Evolutionary conservation across 2,113 vertebrate species (phyloP).

Genomic region (Microcebus ravelobensis): DNA sequence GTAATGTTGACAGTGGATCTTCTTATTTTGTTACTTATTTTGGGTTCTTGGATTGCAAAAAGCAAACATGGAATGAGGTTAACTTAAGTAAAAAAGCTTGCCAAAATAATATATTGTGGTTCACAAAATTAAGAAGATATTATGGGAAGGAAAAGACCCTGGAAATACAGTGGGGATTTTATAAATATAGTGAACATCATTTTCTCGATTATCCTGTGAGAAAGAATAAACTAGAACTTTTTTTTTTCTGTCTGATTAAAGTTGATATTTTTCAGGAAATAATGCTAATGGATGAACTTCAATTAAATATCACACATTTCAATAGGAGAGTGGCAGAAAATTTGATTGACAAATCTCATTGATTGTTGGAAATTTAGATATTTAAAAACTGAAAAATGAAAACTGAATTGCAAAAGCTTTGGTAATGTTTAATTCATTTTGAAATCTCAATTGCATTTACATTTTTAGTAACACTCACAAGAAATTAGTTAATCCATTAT

Average conservation of each 20-base stretch:
- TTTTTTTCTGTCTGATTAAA: neutral
- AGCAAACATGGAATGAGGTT: neutral
- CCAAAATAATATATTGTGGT: neutral
- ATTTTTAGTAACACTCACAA: neutral
- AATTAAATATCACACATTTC: neutral
- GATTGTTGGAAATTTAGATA: neutral
- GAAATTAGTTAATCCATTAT: neutral
- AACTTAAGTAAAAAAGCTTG: neutral
- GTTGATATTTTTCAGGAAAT: neutral
- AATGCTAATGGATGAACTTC: neutral
- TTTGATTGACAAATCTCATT: neutral
- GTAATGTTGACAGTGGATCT: neutral
- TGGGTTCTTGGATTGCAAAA: neutral
- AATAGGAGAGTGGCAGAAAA: neutral
- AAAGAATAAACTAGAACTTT: neutral
- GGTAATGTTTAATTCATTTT: neutral
- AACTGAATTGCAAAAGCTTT: neutral
- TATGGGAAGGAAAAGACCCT: neutral
- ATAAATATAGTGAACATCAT: neutral
- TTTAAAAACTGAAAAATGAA: neutral
- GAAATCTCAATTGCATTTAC: neutral
- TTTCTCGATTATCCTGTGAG: neutral
- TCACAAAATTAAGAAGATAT: neutral
- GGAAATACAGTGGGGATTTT: neutral
- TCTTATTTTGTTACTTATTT: neutral